These are phyloP conservation scores for Nautilus pompilius DNA, from an alignment of 1,140 invertebrate species.

Conservation along the genomic window DNA sequence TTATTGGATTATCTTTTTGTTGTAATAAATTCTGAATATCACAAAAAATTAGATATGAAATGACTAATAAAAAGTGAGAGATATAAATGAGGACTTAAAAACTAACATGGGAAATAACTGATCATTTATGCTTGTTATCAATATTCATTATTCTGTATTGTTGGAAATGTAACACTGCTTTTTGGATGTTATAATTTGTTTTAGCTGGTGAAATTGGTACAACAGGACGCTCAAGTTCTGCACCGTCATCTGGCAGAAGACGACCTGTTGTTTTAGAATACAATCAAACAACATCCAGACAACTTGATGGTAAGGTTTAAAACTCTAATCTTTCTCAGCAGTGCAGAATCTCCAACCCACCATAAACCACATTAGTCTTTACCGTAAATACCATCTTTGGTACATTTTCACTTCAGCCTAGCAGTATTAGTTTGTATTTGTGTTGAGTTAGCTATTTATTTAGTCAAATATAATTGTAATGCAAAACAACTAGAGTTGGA, in stretches of 20 bases:
- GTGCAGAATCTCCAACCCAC: background rate
- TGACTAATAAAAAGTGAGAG: too few species aligned
- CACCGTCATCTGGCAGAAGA: slow-evolving; percentile 28
- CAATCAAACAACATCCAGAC: background rate
- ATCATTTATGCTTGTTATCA: too few species aligned
- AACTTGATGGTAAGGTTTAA: background rate
- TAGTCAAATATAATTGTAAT: too few species aligned
- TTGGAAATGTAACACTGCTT: too few species aligned
- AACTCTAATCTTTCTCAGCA: background rate
- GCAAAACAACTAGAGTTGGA: too few species aligned
- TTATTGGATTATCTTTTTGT: too few species aligned
- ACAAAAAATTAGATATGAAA: too few species aligned
- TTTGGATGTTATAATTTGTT: slow-evolving; percentile 7
- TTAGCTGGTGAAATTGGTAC: slow-evolving; percentile 26
- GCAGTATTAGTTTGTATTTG: background rate
- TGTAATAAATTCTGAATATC: too few species aligned
- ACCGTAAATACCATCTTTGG: background rate
- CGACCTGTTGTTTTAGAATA: slow-evolving; percentile 16
- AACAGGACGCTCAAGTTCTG: slow-evolving; percentile 31
- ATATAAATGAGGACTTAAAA: too few species aligned
- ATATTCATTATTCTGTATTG: too few species aligned
- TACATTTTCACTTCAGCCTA: background rate
- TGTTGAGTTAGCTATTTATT: background rate
- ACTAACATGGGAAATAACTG: too few species aligned
- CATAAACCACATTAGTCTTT: slow-evolving; percentile 16